phyloP scores from a whole-genome alignment of 2,113 vertebrate genomes.

The Entomyzon cyanotis region DNA sequence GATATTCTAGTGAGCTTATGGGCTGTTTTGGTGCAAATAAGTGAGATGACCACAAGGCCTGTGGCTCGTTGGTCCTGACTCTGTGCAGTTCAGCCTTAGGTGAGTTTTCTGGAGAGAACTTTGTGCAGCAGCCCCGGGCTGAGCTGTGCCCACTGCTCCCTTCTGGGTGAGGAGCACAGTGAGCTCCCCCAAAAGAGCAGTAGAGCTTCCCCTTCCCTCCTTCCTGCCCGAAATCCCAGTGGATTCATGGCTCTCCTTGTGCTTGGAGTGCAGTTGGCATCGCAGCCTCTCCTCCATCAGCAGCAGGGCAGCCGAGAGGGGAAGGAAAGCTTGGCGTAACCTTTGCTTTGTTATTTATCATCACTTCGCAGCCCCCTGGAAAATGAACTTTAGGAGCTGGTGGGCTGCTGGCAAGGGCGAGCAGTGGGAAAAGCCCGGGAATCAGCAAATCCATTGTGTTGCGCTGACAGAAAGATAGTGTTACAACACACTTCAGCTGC shows the following conservation, averaged over 20 bases:
- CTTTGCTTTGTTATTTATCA: conserved; percentile 40
- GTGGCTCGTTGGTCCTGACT: not conserved
- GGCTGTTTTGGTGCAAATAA: not conserved
- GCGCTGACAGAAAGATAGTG: conserved; percentile 74
- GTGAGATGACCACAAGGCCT: not conserved
- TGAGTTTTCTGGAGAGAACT: not conserved
- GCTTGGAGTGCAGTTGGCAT: not conserved
- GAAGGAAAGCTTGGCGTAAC: not conserved
- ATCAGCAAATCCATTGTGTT: conserved; percentile 72
- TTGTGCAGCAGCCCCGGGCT: not conserved
- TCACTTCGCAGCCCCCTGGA: conserved; percentile 10
- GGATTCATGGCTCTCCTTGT: not conserved
- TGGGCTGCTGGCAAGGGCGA: not conserved
- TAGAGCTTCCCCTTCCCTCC: not conserved
- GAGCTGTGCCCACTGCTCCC: not conserved
- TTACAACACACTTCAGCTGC: conserved; percentile 81
- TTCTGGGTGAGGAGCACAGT: not conserved
- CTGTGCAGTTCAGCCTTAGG: not conserved
- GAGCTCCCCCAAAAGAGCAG: not conserved
- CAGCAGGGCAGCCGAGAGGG: not conserved
- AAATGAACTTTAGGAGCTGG: conserved; percentile 18
- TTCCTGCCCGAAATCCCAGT: not conserved
- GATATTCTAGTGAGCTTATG: not conserved
- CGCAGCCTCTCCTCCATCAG: not conserved
- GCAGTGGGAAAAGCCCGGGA: conserved; percentile 29